phyloP scores from a whole-genome alignment of 2,797 vertebrate species.

The Propithecus perrieri region DNA sequence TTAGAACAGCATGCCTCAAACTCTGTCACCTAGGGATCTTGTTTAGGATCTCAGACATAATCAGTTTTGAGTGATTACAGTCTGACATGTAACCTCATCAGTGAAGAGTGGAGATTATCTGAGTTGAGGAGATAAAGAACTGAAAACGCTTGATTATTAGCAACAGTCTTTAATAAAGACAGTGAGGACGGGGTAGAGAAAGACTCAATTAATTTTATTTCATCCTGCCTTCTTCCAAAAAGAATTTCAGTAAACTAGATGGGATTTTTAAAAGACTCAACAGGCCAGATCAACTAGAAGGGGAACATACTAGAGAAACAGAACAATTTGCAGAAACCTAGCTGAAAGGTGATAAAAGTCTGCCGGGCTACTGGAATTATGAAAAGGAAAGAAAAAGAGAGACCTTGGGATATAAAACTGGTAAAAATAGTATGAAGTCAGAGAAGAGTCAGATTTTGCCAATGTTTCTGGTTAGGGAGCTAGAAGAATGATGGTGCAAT shows the following conservation, averaged over 20 bases:
- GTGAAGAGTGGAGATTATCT: not conserved
- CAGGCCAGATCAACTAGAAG: not conserved
- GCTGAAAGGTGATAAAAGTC: not conserved
- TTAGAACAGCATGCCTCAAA: not conserved
- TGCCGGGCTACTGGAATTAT: not conserved
- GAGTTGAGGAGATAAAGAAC: not conserved
- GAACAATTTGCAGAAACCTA: not conserved
- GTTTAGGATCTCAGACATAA: not conserved
- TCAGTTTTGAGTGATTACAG: not conserved
- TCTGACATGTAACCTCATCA: not conserved
- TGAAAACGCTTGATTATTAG: not conserved
- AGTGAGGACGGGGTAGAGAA: not conserved
- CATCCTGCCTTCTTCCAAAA: conserved; percentile 9
- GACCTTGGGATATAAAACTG: not conserved
- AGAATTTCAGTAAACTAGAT: conserved; percentile 15
- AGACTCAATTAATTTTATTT: not conserved
- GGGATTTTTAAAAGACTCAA: conserved; percentile 21
- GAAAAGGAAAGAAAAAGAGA: not conserved
- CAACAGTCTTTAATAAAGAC: not conserved
- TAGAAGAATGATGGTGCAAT: not conserved
- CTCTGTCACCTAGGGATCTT: not conserved
- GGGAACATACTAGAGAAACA: not conserved
- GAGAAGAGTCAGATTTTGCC: not conserved
- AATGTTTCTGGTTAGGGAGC: not conserved
- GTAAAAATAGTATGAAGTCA: not conserved